Conservation (phyloP, 30 jellyfish, hydroid and myxozoan genomes). For the Hydractinia symbiolongicarpus region DNA sequence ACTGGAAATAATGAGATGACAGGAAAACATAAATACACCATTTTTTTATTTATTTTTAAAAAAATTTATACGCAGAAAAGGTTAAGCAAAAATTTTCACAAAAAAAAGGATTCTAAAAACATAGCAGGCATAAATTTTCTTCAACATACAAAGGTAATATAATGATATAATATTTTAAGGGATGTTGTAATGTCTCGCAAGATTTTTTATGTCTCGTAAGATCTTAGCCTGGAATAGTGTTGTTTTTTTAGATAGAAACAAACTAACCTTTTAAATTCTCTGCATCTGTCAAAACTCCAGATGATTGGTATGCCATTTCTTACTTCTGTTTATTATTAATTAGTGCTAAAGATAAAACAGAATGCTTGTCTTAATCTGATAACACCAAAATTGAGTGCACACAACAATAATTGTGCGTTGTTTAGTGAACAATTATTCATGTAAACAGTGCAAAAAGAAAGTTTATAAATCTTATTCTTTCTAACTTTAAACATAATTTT, state of each 20-base stretch:
- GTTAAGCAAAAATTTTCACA: no score
- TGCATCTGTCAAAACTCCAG: conserved; percentile 6
- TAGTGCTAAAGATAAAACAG: neutral
- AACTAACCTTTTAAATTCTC: conserved; percentile 27
- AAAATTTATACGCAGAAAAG: no score
- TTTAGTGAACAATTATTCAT: neutral
- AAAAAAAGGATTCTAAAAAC: no score
- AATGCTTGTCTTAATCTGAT: neutral
- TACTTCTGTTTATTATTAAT: neutral
- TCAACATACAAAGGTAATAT: no score
- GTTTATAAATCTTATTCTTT: no score
- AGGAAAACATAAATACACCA: no score
- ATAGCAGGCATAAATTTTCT: no score
- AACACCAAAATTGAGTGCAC: neutral
- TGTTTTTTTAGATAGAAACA: neutral
- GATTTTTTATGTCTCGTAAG: neutral
- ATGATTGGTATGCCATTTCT: conserved; percentile 24
- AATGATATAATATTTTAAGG: no score
- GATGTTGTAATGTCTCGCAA: no score
- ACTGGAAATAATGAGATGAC: neutral
- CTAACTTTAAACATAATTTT: no score
- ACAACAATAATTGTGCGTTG: neutral
- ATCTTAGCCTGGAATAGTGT: neutral
- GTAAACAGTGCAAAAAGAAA: no score
- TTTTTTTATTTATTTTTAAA: no score